Evolutionary conservation across 2,888 invertebrate species (phyloP).

Genomic region (Eulithis prunata): DNA sequence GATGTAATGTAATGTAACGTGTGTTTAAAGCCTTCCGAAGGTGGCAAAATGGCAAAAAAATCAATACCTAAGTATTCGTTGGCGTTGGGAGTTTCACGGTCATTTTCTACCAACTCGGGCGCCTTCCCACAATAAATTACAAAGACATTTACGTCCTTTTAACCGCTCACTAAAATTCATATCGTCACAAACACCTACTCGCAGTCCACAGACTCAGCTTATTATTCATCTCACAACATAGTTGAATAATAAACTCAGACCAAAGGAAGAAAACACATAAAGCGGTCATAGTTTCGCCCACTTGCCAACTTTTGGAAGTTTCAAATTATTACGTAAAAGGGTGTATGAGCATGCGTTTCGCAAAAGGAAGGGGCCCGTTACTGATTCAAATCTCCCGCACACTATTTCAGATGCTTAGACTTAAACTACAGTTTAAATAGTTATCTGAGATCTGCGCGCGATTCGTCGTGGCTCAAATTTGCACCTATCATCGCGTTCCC

Average conservation of each 20-base stretch:
- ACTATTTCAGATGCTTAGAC: conserved; percentile 51
- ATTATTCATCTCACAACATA: conserved; percentile 49
- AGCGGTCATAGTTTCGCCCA: conserved; percentile 54
- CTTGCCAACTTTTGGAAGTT: conserved; percentile 45
- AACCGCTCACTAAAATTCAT: conserved; percentile 45
- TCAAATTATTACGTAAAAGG: conserved; percentile 47
- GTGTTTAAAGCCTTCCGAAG: too few relatives aligned
- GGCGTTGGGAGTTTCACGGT: conserved; percentile 13
- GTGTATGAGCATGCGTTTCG: conserved; percentile 44
- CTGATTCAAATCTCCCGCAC: conserved; percentile 53
- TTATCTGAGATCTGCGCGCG: conserved; percentile 60
- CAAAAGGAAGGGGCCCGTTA: conserved; percentile 55
- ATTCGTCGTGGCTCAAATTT: conserved; percentile 64
- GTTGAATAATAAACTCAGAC: conserved; percentile 38
- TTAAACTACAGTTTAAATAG: conserved; percentile 47
- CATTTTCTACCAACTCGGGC: conserved; percentile 22
- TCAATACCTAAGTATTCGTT: too few relatives aligned
- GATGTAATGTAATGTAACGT: too few relatives aligned
- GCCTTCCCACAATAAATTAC: conserved; percentile 43
- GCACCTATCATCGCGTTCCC: conserved; percentile 64
- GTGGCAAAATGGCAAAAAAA: too few relatives aligned
- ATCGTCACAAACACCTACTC: conserved; percentile 44
- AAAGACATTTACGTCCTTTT: conserved; percentile 41
- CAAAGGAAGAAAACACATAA: conserved; percentile 55
- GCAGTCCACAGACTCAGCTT: conserved; percentile 38